phyloP scores from a whole-genome alignment of 2,797 vertebrate genomes.

The Neopelma chrysocephalum region DNA sequence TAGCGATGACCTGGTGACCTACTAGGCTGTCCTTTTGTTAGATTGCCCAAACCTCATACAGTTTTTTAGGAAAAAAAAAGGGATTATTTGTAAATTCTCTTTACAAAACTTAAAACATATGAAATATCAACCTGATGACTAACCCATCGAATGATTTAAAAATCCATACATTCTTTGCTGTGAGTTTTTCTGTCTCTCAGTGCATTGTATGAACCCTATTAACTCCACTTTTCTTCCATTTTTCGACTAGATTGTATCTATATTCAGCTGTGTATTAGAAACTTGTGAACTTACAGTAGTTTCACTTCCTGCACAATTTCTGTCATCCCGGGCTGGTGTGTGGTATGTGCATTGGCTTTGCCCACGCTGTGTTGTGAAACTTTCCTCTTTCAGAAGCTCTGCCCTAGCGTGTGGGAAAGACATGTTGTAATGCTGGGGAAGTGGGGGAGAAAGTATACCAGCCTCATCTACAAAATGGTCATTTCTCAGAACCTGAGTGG shows the following conservation, averaged over 20 bases:
- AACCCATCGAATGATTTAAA: background rate
- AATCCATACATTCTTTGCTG: background rate
- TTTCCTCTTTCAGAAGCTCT: background rate
- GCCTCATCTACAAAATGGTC: background rate
- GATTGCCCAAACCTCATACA: background rate
- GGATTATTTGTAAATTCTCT: background rate
- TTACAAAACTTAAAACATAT: background rate
- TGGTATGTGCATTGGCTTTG: background rate
- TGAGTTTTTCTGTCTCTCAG: background rate
- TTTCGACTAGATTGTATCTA: background rate
- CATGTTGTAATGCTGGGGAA: background rate
- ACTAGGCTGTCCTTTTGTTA: background rate
- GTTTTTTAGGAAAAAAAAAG: background rate
- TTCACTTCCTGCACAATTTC: constrained; percentile 38
- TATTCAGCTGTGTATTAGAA: background rate
- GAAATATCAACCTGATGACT: background rate
- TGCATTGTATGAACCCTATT: background rate
- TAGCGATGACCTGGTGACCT: background rate
- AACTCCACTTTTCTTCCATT: background rate
- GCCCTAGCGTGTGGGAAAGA: background rate
- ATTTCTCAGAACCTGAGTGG: background rate
- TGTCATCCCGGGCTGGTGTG: background rate
- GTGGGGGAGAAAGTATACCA: background rate
- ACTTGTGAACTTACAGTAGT: background rate
- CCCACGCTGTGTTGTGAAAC: background rate